phyloP scores from a whole-genome alignment of 2,888 invertebrate genomes.

The Coremacera marginata region DNA sequence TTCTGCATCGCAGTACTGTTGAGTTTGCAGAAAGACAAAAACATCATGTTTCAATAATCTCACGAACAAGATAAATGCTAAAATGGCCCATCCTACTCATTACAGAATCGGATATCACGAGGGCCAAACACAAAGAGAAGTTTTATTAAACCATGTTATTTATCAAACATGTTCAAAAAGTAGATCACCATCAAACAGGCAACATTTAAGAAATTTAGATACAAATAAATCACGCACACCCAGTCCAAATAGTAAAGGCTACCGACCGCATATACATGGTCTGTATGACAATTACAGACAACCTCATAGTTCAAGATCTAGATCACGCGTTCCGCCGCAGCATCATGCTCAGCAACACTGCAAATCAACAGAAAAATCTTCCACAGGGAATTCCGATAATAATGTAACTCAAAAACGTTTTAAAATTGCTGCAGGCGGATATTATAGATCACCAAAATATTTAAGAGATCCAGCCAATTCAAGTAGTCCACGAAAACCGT shows the following conservation, averaged over 20 bases:
- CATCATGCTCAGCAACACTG: too few species aligned
- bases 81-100: constrained; percentile 2
- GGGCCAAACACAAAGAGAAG: not conserved
- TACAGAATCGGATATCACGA: constrained; percentile 8
- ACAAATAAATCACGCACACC: not conserved
- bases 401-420: not conserved
- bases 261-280: too few species aligned
- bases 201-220: not conserved
- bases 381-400: too few species aligned
- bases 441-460: not conserved
- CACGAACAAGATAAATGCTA: not conserved
- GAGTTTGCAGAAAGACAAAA: not conserved
- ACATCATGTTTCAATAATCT: not conserved
- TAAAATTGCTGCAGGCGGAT: not conserved
- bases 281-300: too few species aligned
- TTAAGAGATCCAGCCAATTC: not conserved
- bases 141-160: too few species aligned
- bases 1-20: too few species aligned
- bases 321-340: too few species aligned
- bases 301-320: too few species aligned
- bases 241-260: too few species aligned
- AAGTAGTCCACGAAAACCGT: too few species aligned
- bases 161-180: too few species aligned
- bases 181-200: not conserved
- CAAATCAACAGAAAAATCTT: not conserved